Evolutionary conservation across 1,140 invertebrate genomes (phyloP).

Genomic region (Mya arenaria): DNA sequence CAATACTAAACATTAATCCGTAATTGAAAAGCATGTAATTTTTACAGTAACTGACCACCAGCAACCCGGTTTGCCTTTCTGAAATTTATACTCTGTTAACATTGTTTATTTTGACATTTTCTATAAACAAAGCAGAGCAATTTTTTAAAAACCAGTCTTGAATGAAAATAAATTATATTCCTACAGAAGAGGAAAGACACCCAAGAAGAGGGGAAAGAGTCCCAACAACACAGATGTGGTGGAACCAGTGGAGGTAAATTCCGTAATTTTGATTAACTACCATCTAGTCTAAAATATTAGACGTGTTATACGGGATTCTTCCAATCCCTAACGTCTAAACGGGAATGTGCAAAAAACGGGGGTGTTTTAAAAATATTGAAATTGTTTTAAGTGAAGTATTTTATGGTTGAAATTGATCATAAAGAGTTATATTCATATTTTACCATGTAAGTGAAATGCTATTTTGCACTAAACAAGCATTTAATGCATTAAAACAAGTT

Average conservation of each 20-base stretch:
- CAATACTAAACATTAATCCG: too few species aligned
- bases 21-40: too few species aligned
- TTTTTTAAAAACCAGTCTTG: too few species aligned
- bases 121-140: too few species aligned
- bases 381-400: not conserved
- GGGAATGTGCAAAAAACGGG: not conserved
- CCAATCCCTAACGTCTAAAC: too few species aligned
- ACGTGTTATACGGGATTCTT: not conserved
- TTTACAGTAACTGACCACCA: too few species aligned
- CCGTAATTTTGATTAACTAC: not conserved
- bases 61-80: too few species aligned
- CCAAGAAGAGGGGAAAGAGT: slow-evolving; percentile 60
- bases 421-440: not conserved
- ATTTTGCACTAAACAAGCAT: too few species aligned
- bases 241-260: slow-evolving; percentile 69
- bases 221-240: slow-evolving; percentile 40
- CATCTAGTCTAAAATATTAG: not conserved
- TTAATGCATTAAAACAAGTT: too few species aligned
- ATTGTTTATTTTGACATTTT: too few species aligned
- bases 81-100: too few species aligned
- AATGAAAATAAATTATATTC: not conserved
- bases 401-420: not conserved
- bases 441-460: too few species aligned
- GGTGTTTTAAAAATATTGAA: not conserved
- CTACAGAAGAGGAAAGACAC: slow-evolving; percentile 70